Conservation (phyloP, 2,888 invertebrate genomes). For the Drosophila nigritarsus region DNA sequence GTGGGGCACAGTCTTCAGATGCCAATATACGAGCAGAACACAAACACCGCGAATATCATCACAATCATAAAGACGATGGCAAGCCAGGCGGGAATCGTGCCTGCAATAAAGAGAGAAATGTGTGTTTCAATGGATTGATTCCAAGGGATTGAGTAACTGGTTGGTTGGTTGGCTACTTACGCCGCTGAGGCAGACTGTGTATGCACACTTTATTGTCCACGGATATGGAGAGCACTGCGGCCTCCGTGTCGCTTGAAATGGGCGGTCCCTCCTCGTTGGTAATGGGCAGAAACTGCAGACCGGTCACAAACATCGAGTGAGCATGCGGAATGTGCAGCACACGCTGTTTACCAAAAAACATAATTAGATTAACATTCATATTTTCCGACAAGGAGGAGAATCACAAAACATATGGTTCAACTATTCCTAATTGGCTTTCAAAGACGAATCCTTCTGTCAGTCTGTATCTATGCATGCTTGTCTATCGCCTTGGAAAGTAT, state of each 20-base stretch:
- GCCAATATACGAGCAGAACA: slow-evolving; percentile 93
- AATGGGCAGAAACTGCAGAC: slow-evolving; percentile 95
- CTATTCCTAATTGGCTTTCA: too few relatives aligned
- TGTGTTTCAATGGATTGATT: not conserved
- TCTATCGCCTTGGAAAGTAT: not conserved
- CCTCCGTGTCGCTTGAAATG: slow-evolving; percentile 91
- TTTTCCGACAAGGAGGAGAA: too few relatives aligned
- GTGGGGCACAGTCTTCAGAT: slow-evolving; percentile 86
- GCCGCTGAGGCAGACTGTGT: slow-evolving; percentile 92
- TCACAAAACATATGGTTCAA: too few relatives aligned
- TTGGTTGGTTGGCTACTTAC: slow-evolving; percentile 86
- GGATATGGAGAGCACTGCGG: slow-evolving; percentile 96
- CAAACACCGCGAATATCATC: slow-evolving; percentile 92
- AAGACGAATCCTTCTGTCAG: not conserved
- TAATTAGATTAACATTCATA: not conserved
- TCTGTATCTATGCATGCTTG: not conserved
- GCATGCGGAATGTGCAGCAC: slow-evolving; percentile 93
- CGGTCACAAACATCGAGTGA: slow-evolving; percentile 99
- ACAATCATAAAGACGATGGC: slow-evolving; percentile 91
- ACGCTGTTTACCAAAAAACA: slow-evolving; percentile 86
- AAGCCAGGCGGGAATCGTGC: slow-evolving; percentile 92
- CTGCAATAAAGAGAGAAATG: slow-evolving; percentile 85
- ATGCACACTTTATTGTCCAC: slow-evolving; percentile 97
- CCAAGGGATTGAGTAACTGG: not conserved
- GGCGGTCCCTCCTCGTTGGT: slow-evolving; percentile 89